Percentiles rank a stretch among this genome's conserved stretches.
phyloP scores from a whole-genome alignment of 30 jellyfish, hydroid and myxozoan species.

The Mastigias papua region DNA sequence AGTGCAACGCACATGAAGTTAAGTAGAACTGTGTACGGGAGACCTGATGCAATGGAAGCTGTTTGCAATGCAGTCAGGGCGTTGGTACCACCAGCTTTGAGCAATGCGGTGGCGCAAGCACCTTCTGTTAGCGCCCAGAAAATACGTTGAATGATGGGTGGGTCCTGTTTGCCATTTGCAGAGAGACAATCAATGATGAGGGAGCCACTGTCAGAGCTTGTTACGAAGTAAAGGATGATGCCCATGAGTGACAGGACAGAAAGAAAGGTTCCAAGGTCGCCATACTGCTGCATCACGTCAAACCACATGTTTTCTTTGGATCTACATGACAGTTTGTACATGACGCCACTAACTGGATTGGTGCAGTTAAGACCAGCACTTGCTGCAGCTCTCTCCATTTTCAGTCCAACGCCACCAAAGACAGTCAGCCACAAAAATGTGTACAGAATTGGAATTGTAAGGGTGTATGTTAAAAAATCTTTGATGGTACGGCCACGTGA shows the following conservation, averaged over 20 bases:
- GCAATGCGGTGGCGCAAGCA: conserved; percentile 94
- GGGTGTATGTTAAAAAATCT: conserved; percentile 86
- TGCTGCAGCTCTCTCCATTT: conserved; percentile 83
- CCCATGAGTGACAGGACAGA: conserved; percentile 87
- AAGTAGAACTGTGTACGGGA: conserved; percentile 81
- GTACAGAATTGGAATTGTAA: conserved; percentile 86
- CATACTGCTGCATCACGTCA: conserved; percentile 85
- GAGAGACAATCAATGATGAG: conserved; percentile 92
- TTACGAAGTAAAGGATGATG: conserved; percentile 87
- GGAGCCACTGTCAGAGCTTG: conserved; percentile 96
- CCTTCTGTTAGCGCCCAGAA: conserved; percentile 98
- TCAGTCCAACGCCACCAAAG: conserved; percentile 93
- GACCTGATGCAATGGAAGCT: conserved; percentile 90
- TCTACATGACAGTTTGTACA: conserved; percentile 80
- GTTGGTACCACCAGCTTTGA: conserved; percentile 85
- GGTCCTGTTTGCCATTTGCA: conserved; percentile 96
- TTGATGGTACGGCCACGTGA: conserved; percentile 96
- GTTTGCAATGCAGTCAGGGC: conserved; percentile 90
- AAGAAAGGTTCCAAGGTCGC: conserved; percentile 86
- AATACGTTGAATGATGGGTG: conserved; percentile 90
- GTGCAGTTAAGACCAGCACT: conserved; percentile 81
- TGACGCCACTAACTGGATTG: conserved; percentile 22
- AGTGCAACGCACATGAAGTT: conserved; percentile 95
- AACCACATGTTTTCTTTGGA: conserved; percentile 90
- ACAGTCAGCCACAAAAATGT: conserved; percentile 87